Base-by-base conservation (phyloP, 2,113 vertebrate species). In the Archilochus colubris region DNA sequence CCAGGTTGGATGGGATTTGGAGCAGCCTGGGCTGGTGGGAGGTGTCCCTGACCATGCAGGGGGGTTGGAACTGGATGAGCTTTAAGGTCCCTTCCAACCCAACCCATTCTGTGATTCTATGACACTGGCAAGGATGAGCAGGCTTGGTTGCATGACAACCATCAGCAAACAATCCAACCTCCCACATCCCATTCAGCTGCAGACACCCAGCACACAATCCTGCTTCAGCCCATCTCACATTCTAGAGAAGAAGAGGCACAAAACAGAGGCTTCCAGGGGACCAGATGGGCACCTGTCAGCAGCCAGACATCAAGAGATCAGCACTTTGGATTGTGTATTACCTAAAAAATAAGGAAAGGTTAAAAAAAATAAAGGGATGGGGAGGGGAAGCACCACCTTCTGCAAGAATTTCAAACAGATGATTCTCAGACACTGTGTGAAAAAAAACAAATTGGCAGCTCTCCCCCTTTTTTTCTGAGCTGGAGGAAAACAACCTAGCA, bases 281-380 rank as follows among this genome's bases (percentile, higher is more conserved):
- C 77, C 86, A 53, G 67, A 61, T 85, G 94, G 82, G 72, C 90
- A 95, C 87, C 95, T 85, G 89, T 92, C 95, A 94, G 91, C 90
- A 75, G 82, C 88, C 77, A 89, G 90, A 95, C 84, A 44, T 90
- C 93, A 95, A 69, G 40, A 62, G 81, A 93, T 95, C 61, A 33
- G 25, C 43, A 57, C 53, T 87, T 95, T 84, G 89, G 89, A 84
- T 92, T 75, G 86, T 75, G 77, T 19, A 24, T 62, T 77, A 27
- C 27, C 14, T 9, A 12, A 3, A 20, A 31, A 22, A 6, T 6
- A 8, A 6, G 40, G 40, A 40, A 40, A 40, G 40, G 40, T 9
- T 11, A 12, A 13, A 12, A 13, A 14, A 15, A 10, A 25, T 7
- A 9, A 10, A 31, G 15, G 20, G n/a, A 8, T 3, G 3, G 1